Base-by-base conservation (phyloP, 1,140 invertebrate genomes). In the Varroa destructor region DNA sequence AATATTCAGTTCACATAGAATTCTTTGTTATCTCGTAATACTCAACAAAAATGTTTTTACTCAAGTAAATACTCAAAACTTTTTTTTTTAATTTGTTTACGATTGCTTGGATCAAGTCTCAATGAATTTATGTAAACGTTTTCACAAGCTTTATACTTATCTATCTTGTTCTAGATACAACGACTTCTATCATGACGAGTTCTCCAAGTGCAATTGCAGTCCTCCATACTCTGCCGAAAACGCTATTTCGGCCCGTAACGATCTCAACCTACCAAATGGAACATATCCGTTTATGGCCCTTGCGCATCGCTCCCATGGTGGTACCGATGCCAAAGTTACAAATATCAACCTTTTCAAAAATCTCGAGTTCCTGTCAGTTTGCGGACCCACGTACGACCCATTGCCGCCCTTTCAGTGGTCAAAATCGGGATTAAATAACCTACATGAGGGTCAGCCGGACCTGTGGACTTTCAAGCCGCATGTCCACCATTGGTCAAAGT, bases 391-490 rank as follows among this genome's bases (percentile, higher is more conserved):
- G 6, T 81, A 82, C 77, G 84, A 86, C 76, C 76, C 81, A 25
- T 77, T 83, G 55, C 84, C 85, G 55, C 82, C 87, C 1, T 91
- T 91, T 76, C 82, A 85, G 75, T 93, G 90, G 90, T 85, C 85
- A 14, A 82, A 82, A 57, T 82, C 83, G 64, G 82, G 83, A 73
- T 87, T 86, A 42, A 82, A 81, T 74, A 78, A 82, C 5, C 81
- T 84, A 2, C 90, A 91, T 74, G 76, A 84, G 74, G 89, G 89
- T 5, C 88, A 90, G 70, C 89, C 89, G 0, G 86, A 89, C 76
- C 74, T 83, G 43, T 91, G 88, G 81, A 79, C 87, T 70, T 92
- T 90, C 77, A 78, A 84, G 12, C 84, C 84, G 56, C 74, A 84
- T 36, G 76, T 80, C 56, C 77, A 79, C 71, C 75, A 79, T 37